Evolutionary conservation across 1,140 invertebrate species (phyloP).

Genomic region (Drosophila guanche): DNA sequence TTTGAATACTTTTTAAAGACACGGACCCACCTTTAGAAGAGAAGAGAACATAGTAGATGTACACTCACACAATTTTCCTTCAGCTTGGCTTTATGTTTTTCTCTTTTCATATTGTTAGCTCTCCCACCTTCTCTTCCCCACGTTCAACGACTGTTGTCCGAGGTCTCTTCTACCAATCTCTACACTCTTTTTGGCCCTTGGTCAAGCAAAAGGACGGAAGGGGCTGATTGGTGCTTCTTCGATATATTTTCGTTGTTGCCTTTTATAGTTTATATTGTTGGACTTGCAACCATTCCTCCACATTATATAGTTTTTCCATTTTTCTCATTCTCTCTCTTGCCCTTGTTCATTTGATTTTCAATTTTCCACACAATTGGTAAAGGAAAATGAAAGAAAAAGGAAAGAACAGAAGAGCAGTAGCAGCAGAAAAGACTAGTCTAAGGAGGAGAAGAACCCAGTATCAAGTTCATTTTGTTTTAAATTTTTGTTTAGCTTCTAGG

Average conservation of each 20-base stretch:
- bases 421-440: not conserved
- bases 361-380: slow-evolving; percentile 77
- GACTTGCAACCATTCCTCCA: slow-evolving; percentile 37
- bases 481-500: slow-evolving; percentile 36
- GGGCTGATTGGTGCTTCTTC: slow-evolving; percentile 24
- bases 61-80: slow-evolving; percentile 7
- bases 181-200: slow-evolving; percentile 64
- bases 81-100: slow-evolving; percentile 32
- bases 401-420: slow-evolving; percentile 19
- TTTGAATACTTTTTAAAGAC: not conserved
- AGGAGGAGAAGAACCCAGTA: slow-evolving; percentile 25
- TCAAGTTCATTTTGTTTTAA: slow-evolving; percentile 66
- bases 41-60: slow-evolving; percentile 10
- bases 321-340: slow-evolving; percentile 8
- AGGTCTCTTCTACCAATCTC: slow-evolving; percentile 27
- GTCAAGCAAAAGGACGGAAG: slow-evolving; percentile 52
- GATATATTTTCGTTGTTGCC: slow-evolving; percentile 73
- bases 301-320: slow-evolving; percentile 41
- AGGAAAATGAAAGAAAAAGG: slow-evolving; percentile 30
- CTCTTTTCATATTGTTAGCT: slow-evolving; percentile 24
- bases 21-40: slow-evolving; percentile 15
- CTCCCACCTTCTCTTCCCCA: not conserved
- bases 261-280: slow-evolving; percentile 79
- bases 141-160: not conserved
- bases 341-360: slow-evolving; percentile 73